A percentile compares a stretch with the other conserved stretches of the same genome.
Evolutionary conservation across 2,888 invertebrate genomes (phyloP).

Genomic region (Machimus atricapillus): DNA sequence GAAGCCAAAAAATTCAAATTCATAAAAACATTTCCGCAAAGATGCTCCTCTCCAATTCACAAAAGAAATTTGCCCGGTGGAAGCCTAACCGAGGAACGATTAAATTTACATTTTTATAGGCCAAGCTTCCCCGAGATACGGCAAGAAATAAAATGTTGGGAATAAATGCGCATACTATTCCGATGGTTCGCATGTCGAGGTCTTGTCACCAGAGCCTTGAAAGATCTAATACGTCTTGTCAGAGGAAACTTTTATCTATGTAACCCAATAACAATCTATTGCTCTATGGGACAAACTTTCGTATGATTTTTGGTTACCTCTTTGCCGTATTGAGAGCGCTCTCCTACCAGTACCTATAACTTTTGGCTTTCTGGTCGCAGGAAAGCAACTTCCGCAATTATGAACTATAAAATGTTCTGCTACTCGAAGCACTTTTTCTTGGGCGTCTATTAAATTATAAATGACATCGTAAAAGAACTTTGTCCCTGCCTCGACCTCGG

Average conservation of each 20-base stretch:
- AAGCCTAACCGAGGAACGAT: conserved; percentile 36
- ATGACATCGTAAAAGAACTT: conserved; percentile 30
- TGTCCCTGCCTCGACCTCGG: background rate
- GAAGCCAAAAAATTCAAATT: conserved; percentile 15
- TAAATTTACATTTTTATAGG: conserved; percentile 41
- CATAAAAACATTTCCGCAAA: conserved; percentile 28
- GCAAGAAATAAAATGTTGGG: background rate
- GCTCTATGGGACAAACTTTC: background rate
- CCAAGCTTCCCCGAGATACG: background rate
- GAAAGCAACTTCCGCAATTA: conserved; percentile 38
- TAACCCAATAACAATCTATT: background rate
- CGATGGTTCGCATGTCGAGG: background rate
- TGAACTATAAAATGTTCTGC: conserved; percentile 39
- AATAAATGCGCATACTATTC: conserved; percentile 11
- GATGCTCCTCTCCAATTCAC: conserved; percentile 34
- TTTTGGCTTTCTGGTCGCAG: background rate
- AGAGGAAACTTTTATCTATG: background rate
- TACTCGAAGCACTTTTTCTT: conserved; percentile 38
- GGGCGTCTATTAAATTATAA: conserved; percentile 38
- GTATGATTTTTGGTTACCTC: background rate
- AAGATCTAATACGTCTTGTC: background rate
- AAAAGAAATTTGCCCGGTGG: conserved; percentile 27
- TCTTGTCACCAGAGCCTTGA: background rate
- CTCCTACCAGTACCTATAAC: background rate
- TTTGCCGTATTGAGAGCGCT: background rate